Evolutionary conservation across 2,888 invertebrate genomes (phyloP).

Genomic region (Leucoma salicis): DNA sequence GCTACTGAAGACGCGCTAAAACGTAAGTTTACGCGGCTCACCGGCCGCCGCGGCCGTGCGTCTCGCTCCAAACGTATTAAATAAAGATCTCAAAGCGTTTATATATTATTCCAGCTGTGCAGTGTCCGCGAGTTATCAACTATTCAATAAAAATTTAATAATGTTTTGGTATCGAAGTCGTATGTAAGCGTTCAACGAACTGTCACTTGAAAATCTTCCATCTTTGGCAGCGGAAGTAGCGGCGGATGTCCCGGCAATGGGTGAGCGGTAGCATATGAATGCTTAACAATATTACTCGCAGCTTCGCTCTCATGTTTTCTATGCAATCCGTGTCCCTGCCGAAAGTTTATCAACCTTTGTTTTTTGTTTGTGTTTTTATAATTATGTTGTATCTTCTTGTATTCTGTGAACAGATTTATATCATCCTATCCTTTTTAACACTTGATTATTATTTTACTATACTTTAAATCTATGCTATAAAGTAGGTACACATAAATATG

Average conservation of each 20-base stretch:
- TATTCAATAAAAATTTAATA: conserved; percentile 40
- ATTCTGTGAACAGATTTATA: conserved; percentile 24
- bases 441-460: conserved; percentile 19
- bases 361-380: conserved; percentile 61
- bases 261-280: conserved; percentile 78
- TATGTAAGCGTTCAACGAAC: conserved; percentile 70
- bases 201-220: conserved; percentile 71
- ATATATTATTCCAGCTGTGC: conserved; percentile 21
- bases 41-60: conserved; percentile 65
- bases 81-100: conserved; percentile 33
- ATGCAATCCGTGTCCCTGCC: conserved; percentile 73
- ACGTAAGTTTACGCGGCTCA: conserved; percentile 73
- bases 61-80: conserved; percentile 32
- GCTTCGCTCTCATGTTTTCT: conserved; percentile 74
- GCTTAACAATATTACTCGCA: conserved; percentile 70
- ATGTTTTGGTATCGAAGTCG: conserved; percentile 45
- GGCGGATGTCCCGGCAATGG: conserved; percentile 80
- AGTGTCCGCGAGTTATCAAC: conserved; percentile 38
- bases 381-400: conserved; percentile 32
- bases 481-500: too few relatives aligned
- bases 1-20: conserved; percentile 73
- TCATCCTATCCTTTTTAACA: conserved; percentile 28
- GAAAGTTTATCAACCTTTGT: conserved; percentile 80
- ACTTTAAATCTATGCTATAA: too few relatives aligned
- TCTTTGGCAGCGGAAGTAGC: conserved; percentile 81